phyloP scores from a whole-genome alignment of 1,140 invertebrate species.

The Drosophila varians region DNA sequence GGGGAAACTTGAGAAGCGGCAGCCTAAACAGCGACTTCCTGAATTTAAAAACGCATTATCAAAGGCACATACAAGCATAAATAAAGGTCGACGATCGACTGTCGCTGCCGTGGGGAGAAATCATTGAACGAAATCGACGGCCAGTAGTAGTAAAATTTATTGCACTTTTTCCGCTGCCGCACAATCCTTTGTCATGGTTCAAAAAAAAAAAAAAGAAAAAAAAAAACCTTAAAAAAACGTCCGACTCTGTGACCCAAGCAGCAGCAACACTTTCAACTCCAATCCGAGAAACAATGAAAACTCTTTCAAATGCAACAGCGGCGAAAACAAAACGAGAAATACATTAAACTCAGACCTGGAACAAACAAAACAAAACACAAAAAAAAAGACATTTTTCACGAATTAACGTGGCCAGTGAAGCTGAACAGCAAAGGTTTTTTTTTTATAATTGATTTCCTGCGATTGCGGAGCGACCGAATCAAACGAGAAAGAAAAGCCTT shows the following conservation, averaged over 20 bases:
- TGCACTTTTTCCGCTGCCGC: constrained; percentile 68
- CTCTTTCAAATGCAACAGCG: constrained; percentile 65
- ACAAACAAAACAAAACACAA: constrained; percentile 22
- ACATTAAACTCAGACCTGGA: constrained; percentile 25
- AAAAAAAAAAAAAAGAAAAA: constrained; percentile 21
- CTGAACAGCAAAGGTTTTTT: constrained; percentile 66
- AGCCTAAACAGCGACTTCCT: constrained; percentile 66
- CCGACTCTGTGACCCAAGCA: constrained; percentile 44
- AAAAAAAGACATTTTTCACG: constrained; percentile 70
- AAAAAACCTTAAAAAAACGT: constrained; percentile 6
- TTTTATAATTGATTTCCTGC: constrained; percentile 77
- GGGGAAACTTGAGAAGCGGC: constrained; percentile 15
- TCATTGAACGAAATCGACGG: constrained; percentile 68
- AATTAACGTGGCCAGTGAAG: constrained; percentile 73
- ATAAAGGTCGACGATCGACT: constrained; percentile 64
- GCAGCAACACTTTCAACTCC: constrained; percentile 60
- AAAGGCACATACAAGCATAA: constrained; percentile 64
- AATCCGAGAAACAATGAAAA: constrained; percentile 67
- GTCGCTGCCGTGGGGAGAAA: constrained; percentile 48
- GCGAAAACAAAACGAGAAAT: constrained; percentile 39
- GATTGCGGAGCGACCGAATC: constrained; percentile 58
- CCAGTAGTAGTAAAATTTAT: constrained; percentile 66
- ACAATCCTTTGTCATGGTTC: constrained; percentile 65
- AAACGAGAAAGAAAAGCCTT: constrained; percentile 56
- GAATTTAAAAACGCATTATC: constrained; percentile 63